A percentile compares a stretch with the other conserved stretches of the same genome.
Conservation (phyloP, 2,113 vertebrate species). For the Acinonyx jubatus region DNA sequence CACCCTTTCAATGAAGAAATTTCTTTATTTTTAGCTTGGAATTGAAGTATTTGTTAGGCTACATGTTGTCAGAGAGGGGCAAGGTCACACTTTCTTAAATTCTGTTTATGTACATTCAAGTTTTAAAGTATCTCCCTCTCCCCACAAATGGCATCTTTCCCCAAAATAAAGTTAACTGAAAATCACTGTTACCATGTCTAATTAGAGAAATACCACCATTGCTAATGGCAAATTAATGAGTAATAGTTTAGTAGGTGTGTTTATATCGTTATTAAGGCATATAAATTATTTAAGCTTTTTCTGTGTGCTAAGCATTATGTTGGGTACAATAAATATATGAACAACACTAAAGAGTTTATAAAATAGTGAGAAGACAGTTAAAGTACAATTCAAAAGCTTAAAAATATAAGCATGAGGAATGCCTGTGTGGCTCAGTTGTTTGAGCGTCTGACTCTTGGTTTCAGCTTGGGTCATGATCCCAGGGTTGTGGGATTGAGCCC, state of each 20-base stretch:
- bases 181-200: not conserved
- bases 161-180: not conserved
- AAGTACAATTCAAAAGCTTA: not conserved
- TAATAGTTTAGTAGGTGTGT: not conserved
- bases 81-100: not conserved
- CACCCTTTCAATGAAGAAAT: not conserved
- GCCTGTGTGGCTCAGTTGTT: too few species aligned
- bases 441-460: too few species aligned
- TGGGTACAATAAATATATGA: not conserved
- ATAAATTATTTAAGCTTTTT: not conserved
- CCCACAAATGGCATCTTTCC: not conserved
- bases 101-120: not conserved
- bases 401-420: not conserved
- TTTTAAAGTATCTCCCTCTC: not conserved
- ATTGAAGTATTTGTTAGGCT: not conserved
- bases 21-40: not conserved
- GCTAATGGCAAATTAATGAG: not conserved
- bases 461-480: too few species aligned
- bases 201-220: not conserved
- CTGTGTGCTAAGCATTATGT: not conserved
- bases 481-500: too few species aligned
- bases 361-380: not conserved
- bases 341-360: not conserved
- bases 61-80: not conserved
- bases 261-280: not conserved